Base-by-base conservation (phyloP, 2,797 vertebrate genomes). In the Acestrorhynchus altus region DNA sequence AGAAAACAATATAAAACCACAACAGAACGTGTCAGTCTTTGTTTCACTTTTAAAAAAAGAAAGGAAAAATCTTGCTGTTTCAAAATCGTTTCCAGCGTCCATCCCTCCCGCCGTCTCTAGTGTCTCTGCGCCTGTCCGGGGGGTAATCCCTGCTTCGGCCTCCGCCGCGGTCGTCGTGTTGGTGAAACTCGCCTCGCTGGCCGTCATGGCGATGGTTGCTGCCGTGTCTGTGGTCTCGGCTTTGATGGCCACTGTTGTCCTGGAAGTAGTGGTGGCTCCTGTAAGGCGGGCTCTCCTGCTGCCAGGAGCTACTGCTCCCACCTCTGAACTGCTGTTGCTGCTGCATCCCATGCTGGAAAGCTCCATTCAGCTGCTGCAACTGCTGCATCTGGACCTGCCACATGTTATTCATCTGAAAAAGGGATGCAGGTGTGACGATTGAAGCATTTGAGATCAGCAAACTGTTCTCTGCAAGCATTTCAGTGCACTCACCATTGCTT, bases 371-470 rank as follows among this genome's bases (percentile, higher is more conserved):
- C 74, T 88, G 90, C 20, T 94, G 94, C 51, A 87, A 1, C 74
- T 89, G 90, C n/a, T 94, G 94, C 93, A 95, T 91, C 85, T 98
- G 93, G 69, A 93, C 81, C 90, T 96, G 93, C 80, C 87, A 89
- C 74, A 88, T 78, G 22, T 69, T 95, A 85, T 93, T 95, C 92
- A 96, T 91, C 97, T 99, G 76, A 1, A 0, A 65, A 16, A 15
- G 44, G 59, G 69, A 52, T 22, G 1, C 4, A 54, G 28, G 44
- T 54, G 57, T 76, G 51, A 67, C 12, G 1, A 59, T 67, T 1
- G 6, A 28, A 57, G 22, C 26, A 15, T 35, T 64, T 42, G n/a
- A 22, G 22, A 64, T 61, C 59, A 35, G 28, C 16, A 42, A 64
- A 12, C 28, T n/a, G 28, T 40, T 61, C 4, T 22, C 39, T 8